Evolutionary conservation across 2,113 vertebrate species (phyloP).

Genomic region (Spermophilus dauricus): DNA sequence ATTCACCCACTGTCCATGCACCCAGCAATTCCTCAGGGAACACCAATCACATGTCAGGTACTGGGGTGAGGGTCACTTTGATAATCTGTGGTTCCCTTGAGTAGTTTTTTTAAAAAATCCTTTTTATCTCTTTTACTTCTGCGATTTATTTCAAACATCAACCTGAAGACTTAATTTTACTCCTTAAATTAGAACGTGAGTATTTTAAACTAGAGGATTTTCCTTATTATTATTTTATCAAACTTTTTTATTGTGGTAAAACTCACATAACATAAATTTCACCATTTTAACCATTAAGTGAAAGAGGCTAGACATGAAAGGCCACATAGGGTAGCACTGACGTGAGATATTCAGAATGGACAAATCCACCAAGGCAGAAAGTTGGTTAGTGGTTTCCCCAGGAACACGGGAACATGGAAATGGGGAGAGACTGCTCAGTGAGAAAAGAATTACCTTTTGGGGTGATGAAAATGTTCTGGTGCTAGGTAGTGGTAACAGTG

Average conservation of each 20-base stretch:
- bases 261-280: background rate
- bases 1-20: no score
- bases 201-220: background rate
- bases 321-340: background rate
- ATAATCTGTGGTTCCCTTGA: background rate
- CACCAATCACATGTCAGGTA: no score
- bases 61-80: fast-evolving
- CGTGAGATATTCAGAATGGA: background rate
- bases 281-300: background rate
- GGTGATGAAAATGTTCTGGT: background rate
- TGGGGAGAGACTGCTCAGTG: no score
- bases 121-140: background rate
- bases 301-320: background rate
- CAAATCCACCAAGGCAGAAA: background rate
- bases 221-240: constrained; percentile 27
- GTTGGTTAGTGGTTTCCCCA: background rate
- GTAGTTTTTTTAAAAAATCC: background rate
- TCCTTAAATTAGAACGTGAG: constrained; percentile 22
- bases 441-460: background rate
- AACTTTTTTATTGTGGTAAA: background rate
- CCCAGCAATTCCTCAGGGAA: background rate
- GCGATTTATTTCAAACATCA: background rate
- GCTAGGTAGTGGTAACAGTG: background rate
- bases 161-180: background rate
- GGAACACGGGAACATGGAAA: background rate